Evolutionary conservation across 2,888 invertebrate genomes (phyloP).

Genomic region (Acrocyrtus sp.): DNA sequence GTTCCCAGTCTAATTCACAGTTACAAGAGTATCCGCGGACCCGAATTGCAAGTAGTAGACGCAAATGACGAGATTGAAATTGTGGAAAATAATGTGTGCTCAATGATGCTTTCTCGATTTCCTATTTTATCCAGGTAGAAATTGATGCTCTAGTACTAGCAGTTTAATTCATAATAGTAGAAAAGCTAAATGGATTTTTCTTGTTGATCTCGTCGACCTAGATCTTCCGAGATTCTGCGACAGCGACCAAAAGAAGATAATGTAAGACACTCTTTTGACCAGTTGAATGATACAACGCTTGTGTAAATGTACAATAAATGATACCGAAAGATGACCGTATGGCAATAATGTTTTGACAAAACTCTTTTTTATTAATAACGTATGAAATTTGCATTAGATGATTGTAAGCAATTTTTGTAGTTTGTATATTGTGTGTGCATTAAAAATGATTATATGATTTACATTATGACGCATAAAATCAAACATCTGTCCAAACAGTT

Average conservation of each 20-base stretch:
- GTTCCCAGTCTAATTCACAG: constrained; percentile 56
- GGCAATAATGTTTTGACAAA: too few species aligned
- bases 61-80: constrained; percentile 60
- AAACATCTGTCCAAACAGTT: too few species aligned
- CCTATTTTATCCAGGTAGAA: constrained; percentile 28
- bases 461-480: too few species aligned
- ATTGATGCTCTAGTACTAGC: not conserved
- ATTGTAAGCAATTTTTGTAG: constrained; percentile 41
- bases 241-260: too few species aligned
- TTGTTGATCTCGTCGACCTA: not conserved
- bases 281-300: too few species aligned
- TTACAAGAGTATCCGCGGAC: constrained; percentile 55
- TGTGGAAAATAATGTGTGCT: constrained; percentile 44
- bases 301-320: too few species aligned
- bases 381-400: constrained; percentile 47
- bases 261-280: too few species aligned
- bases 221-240: too few species aligned
- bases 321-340: too few species aligned
- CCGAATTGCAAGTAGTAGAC: constrained; percentile 49
- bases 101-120: constrained; percentile 34
- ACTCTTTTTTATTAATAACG: constrained; percentile 34
- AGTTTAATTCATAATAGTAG: not conserved
- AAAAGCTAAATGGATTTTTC: not conserved
- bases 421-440: too few species aligned
- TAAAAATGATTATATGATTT: too few species aligned